Percentiles rank a stretch among this genome's conserved stretches.
Conservation (phyloP, 2,113 vertebrate genomes). For the Octodon degus region DNA sequence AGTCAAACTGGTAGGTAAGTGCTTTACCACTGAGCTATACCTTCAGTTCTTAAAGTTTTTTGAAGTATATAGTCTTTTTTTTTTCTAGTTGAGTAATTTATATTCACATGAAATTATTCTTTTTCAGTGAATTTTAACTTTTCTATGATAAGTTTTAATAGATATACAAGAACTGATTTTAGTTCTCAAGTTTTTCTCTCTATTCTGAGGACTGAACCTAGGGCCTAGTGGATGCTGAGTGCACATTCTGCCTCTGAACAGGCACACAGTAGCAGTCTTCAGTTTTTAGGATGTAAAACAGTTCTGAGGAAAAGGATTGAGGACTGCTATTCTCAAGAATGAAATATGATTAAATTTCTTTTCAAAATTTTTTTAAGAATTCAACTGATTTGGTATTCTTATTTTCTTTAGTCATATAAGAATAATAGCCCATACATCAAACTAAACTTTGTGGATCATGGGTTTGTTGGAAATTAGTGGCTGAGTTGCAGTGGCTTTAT, state of each 20-base stretch:
- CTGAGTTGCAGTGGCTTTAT: neutral
- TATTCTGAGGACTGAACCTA: neutral
- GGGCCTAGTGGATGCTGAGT: neutral
- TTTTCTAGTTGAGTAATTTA: slow-evolving; percentile 39
- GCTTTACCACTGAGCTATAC: neutral
- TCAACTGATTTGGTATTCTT: slow-evolving; percentile 11
- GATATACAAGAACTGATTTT: neutral
- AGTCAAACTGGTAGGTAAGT: neutral
- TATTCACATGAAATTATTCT: slow-evolving; percentile 33
- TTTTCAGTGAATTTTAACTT: slow-evolving; percentile 24
- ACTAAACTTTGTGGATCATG: neutral
- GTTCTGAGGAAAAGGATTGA: neutral
- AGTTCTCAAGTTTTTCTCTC: neutral
- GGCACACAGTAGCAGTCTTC: neutral
- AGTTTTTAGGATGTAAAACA: slow-evolving; percentile 3
- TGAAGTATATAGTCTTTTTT: neutral
- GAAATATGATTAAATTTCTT: slow-evolving; percentile 13
- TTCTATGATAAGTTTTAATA: neutral
- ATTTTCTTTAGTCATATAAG: slow-evolving; percentile 5
- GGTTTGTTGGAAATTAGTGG: neutral
- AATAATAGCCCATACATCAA: neutral
- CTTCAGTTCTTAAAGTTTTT: neutral
- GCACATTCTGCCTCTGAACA: too few species aligned
- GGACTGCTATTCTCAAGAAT: slow-evolving; percentile 34
- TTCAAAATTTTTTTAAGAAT: slow-evolving; percentile 12